Base-by-base conservation (phyloP, 2,888 invertebrate genomes). In the Altica lythri region DNA sequence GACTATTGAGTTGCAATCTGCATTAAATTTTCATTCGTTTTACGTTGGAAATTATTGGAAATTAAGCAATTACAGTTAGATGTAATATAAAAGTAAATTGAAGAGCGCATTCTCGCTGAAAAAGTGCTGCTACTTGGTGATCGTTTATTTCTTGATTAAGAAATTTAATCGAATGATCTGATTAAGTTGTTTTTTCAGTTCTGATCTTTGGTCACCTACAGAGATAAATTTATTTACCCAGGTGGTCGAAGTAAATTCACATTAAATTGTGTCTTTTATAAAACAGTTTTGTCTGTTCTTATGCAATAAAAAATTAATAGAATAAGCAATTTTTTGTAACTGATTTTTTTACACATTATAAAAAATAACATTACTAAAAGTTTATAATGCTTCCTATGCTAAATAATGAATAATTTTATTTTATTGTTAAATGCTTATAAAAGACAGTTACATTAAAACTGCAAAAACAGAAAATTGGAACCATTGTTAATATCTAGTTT, bases 61-160 rank as follows among this genome's bases (percentile, higher is more conserved):
- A 55, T 55, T 43, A 55, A 55, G 55, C 55, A 55, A 55, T 55
- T 55, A 55, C 51, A 55, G 46, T 53, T 53, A 47, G 53, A 48
- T 32, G 18, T 42, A 42, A 44, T 37, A 48, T 52, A 54, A 48
- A 54, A 54, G 44, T 54, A 34, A 49, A 54, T 49, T 49, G 49
- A 14, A 49, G 38, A 34, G 14, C 1, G 9, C 16, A 34, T 16
- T 27, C 46, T 35, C 25, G 40, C 30, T 38, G 37, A 47, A 45
- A 49, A 49, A 49, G 32, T 37, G 42, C 40, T 13, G 32, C 49
- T 37, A 42, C 49, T 47, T 22, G 49, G 16, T 13, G 42, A 9
- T 16, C 35, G 25, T 22, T 32, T 40, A 49, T 49, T 40, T 40
- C 49, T 40, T 49, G 49, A 49, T 49, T 49, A 49, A 49, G 49